Percentiles rank a stretch among this genome's conserved stretches.
These are phyloP conservation scores for Drosophila neocordata DNA, from an alignment of 1,140 invertebrate species.

Conservation along the genomic window DNA sequence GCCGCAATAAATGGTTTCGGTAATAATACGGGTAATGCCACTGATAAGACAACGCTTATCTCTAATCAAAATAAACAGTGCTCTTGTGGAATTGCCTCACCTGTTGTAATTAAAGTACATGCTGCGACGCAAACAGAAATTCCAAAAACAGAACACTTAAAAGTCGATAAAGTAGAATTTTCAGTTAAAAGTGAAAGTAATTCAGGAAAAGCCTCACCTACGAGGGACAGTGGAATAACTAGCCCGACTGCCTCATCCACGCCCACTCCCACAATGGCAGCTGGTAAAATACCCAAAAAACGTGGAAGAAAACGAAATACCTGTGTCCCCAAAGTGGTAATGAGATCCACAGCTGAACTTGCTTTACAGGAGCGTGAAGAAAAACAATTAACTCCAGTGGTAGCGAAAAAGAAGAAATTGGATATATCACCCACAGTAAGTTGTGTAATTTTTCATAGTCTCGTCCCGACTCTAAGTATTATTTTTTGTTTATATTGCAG, in stretches of 20 bases:
- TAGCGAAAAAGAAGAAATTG: slow-evolving; percentile 41
- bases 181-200: slow-evolving; percentile 8
- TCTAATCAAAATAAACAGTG: slow-evolving; percentile 51
- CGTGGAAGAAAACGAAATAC: slow-evolving; percentile 72
- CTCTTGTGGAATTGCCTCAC: slow-evolving; percentile 11
- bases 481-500: slow-evolving; percentile 7
- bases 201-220: neutral
- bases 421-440: slow-evolving; percentile 26
- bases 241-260: neutral
- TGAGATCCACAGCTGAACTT: slow-evolving; percentile 66
- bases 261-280: neutral
- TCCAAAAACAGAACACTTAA: neutral
- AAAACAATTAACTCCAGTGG: slow-evolving; percentile 61
- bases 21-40: neutral
- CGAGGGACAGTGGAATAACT: neutral
- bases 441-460: neutral
- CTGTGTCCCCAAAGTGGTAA: slow-evolving; percentile 70
- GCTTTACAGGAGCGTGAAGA: slow-evolving; percentile 61
- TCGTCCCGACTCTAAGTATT: neutral
- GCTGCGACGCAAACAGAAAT: slow-evolving; percentile 57
- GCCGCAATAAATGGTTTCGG: slow-evolving; percentile 63
- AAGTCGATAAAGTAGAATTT: neutral
- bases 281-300: slow-evolving; percentile 45
- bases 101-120: slow-evolving; percentile 31
- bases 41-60: slow-evolving; percentile 29